Conservation (phyloP, 2,797 vertebrate species). For the Sarcophilus harrisii region DNA sequence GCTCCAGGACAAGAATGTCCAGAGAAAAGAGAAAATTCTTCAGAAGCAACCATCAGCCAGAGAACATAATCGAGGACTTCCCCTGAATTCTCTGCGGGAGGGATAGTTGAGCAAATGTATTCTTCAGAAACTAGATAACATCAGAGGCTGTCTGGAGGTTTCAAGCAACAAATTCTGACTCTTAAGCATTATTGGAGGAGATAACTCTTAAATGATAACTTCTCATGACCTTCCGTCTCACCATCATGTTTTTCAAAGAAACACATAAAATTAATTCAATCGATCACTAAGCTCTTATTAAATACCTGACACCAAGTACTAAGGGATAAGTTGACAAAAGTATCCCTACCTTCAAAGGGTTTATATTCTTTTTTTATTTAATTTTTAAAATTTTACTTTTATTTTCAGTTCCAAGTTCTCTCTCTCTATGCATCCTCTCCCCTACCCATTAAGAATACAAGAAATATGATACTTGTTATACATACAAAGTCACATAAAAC, state of each 20-base stretch:
- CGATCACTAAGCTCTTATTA: not conserved
- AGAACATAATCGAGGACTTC: constrained; percentile 81
- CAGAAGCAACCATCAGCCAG: not conserved
- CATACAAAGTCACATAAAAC: not conserved
- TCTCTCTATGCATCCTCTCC: not conserved
- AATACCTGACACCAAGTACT: not conserved
- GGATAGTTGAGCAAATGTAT: constrained; percentile 81
- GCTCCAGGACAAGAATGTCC: constrained; percentile 1
- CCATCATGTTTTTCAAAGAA: not conserved
- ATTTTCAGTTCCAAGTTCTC: not conserved
- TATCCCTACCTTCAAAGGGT: not conserved
- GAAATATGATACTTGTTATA: not conserved
- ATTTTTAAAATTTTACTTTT: not conserved
- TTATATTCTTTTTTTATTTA: not conserved
- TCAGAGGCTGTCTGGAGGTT: constrained; percentile 82
- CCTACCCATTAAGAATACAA: not conserved
- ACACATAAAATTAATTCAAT: not conserved
- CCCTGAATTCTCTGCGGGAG: constrained; percentile 76
- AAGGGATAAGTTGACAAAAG: not conserved
- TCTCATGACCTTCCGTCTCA: not conserved
- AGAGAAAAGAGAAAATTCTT: not conserved
- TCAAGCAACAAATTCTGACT: constrained; percentile 81
- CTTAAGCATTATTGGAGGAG: constrained; percentile 77
- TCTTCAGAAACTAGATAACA: constrained; percentile 88
- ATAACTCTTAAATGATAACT: constrained; percentile 64